phyloP scores from a whole-genome alignment of 2,888 invertebrate species.

The Eurytoma adleriae region DNA sequence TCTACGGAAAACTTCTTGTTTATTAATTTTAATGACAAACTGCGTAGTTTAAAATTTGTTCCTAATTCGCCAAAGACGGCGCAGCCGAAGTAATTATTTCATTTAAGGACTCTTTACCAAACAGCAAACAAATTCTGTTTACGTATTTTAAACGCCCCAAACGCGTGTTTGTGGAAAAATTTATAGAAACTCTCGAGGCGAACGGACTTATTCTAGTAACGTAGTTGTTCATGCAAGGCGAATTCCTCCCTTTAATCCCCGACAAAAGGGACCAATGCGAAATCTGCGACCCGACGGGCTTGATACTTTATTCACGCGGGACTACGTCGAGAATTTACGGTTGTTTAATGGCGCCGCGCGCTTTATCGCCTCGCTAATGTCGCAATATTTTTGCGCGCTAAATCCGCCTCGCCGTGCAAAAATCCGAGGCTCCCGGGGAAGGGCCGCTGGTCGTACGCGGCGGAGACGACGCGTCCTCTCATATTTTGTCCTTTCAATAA shows the following conservation, averaged over 20 bases:
- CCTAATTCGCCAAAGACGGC: too few species aligned
- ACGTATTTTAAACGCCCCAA: background rate
- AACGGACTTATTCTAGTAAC: too few species aligned
- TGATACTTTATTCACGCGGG: background rate
- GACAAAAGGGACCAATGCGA: conserved; percentile 22
- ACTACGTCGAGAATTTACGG: conserved; percentile 38
- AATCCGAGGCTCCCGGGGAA: conserved; percentile 9
- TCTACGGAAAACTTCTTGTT: conserved; percentile 4
- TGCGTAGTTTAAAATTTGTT: background rate
- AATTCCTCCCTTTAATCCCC: conserved; percentile 7
- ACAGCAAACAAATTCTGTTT: background rate
- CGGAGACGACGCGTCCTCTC: background rate
- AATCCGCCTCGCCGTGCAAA: conserved; percentile 57
- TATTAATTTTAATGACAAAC: background rate
- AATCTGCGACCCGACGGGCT: too few species aligned
- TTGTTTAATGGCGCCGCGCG: conserved; percentile 25
- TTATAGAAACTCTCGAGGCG: too few species aligned
- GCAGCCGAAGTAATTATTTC: background rate
- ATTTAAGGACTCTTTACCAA: background rate
- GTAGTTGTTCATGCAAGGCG: too few species aligned
- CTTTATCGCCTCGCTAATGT: background rate
- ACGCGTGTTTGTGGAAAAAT: background rate
- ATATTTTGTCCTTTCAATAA: conserved; percentile 64
- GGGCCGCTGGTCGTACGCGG: conserved; percentile 2
- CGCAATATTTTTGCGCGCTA: conserved; percentile 58